Conservation (phyloP, 2,797 vertebrate species). For the Gobionotothen gibberifrons region DNA sequence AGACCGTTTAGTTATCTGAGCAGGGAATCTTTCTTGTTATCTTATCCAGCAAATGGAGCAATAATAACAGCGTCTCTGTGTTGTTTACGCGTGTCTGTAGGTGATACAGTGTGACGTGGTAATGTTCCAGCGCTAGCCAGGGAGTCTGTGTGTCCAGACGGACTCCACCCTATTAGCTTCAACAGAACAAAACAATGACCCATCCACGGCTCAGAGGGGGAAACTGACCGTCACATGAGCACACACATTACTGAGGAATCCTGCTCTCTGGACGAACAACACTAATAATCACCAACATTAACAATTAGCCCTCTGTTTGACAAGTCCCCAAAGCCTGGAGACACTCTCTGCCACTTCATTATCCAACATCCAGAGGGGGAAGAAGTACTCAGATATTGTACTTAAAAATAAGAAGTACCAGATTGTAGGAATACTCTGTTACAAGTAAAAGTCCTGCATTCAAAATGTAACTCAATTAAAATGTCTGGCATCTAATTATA, state of each 20-base stretch:
- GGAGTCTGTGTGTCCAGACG: constrained; percentile 75
- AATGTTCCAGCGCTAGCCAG: constrained; percentile 36
- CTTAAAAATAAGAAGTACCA: too few species aligned
- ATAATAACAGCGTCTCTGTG: neutral
- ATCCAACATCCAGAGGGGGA: constrained; percentile 16
- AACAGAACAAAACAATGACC: constrained; percentile 73
- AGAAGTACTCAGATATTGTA: too few species aligned
- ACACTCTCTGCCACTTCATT: constrained; percentile 62
- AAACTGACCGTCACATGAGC: constrained; percentile 69
- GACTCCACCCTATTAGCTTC: constrained; percentile 76
- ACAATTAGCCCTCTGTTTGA: constrained; percentile 73
- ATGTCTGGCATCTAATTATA: too few species aligned
- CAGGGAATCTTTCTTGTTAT: neutral
- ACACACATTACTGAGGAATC: constrained; percentile 65
- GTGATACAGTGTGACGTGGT: constrained; percentile 37
- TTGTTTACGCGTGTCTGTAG: constrained; percentile 45
- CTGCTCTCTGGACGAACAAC: constrained; percentile 29
- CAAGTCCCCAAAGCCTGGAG: constrained; percentile 50
- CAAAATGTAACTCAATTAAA: too few species aligned
- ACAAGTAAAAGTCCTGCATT: too few species aligned
- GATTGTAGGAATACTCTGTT: too few species aligned
- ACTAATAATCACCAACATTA: constrained; percentile 55
- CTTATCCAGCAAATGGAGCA: constrained; percentile 7
- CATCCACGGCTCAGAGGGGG: constrained; percentile 52
- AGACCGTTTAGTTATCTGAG: neutral